Evolutionary conservation across 2,113 vertebrate genomes (phyloP).

Genomic region (Lepus americanus): DNA sequence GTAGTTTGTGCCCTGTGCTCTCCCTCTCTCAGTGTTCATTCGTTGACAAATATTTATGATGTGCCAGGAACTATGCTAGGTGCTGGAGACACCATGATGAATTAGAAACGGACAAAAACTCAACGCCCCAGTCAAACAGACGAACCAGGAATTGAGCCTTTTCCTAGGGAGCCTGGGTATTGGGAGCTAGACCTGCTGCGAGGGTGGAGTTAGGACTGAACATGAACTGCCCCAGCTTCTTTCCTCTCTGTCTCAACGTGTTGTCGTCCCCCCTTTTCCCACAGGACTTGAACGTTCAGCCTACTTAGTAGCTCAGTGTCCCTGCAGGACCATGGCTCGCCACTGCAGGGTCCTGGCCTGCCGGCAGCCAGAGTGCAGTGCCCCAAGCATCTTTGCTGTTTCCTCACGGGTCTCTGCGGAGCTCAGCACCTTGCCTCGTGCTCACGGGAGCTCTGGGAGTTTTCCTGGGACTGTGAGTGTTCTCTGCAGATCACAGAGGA

Average conservation of each 20-base stretch:
- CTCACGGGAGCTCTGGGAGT: not conserved
- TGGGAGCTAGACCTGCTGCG: not conserved
- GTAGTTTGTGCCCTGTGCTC: constrained; percentile 17
- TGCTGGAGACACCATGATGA: not conserved
- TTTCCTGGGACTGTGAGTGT: not conserved
- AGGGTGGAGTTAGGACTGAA: not conserved
- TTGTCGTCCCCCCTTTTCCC: not conserved
- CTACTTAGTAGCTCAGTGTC: not conserved
- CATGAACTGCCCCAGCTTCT: not conserved
- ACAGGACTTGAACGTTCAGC: not conserved
- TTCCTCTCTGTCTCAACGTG: not conserved
- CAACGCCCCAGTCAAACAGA: no score
- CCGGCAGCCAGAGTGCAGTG: not conserved
- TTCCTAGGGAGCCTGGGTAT: constrained; percentile 16
- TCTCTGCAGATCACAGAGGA: not conserved
- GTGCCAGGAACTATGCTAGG: not conserved
- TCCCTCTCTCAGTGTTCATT: not conserved
- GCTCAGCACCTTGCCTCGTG: not conserved
- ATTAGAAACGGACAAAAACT: not conserved
- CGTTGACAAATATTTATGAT: not conserved
- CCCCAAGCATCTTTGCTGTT: not conserved
- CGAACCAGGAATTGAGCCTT: not conserved
- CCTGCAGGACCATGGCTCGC: not conserved
- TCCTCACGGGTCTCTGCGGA: not conserved
- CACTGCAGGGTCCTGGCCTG: not conserved